Conservation (phyloP, 2,888 invertebrate genomes). For the Cryptophagus acutangulus region DNA sequence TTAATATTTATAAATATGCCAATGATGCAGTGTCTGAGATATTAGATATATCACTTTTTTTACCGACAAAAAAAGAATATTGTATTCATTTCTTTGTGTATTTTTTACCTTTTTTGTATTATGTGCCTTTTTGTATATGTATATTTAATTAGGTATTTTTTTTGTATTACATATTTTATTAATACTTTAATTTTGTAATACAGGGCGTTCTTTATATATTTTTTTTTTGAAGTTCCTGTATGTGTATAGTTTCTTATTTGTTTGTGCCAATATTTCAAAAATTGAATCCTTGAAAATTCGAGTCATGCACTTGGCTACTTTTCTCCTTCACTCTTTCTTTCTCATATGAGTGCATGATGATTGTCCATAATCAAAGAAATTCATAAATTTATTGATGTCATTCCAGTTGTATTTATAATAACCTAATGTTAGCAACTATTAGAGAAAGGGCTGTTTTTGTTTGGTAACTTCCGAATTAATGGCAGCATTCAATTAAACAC, state of each 20-base stretch:
- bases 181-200: too few species aligned
- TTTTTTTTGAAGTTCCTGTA: slow-evolving; percentile 1
- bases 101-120: slow-evolving; percentile 33
- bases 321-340: slow-evolving; percentile 6
- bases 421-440: slow-evolving; percentile 36
- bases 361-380: slow-evolving; percentile 39
- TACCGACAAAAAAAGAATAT: slow-evolving; percentile 23
- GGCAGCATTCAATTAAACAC: too few species aligned
- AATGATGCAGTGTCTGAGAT: slow-evolving; percentile 42
- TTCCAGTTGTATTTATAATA: slow-evolving; percentile 46
- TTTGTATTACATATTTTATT: slow-evolving; percentile 33
- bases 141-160: slow-evolving; percentile 31
- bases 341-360: slow-evolving; percentile 19
- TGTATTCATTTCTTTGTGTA: slow-evolving; percentile 22
- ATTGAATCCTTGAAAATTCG: slow-evolving; percentile 17
- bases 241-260: slow-evolving; percentile 18
- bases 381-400: slow-evolving; percentile 42
- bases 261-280: slow-evolving; percentile 37
- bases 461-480: too few species aligned
- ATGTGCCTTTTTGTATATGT: slow-evolving; percentile 38
- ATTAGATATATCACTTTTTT: slow-evolving; percentile 40
- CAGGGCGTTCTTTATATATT: not conserved
- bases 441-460: slow-evolving; percentile 38
- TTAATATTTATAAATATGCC: slow-evolving; percentile 30
- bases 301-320: slow-evolving; percentile 26